Evolutionary conservation across 2,113 vertebrate species (phyloP).

Genomic region (Tenebrosternarchus preto): DNA sequence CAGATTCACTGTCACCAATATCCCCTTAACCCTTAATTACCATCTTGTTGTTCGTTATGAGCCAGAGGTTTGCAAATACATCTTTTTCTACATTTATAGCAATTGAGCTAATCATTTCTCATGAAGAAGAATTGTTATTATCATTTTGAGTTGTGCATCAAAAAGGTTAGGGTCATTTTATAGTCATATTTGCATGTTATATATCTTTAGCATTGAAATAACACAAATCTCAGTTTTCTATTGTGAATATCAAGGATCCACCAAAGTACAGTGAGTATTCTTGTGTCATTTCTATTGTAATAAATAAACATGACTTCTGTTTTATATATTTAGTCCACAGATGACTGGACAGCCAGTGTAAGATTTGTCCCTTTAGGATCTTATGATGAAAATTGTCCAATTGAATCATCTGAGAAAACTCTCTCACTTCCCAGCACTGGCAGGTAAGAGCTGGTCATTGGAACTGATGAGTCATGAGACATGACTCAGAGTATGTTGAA

Average conservation of each 20-base stretch:
- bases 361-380: conserved; percentile 57
- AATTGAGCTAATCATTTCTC: not conserved
- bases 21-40: conserved; percentile 80
- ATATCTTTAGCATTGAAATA: too few species aligned
- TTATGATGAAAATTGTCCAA: conserved; percentile 63
- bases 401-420: conserved; percentile 51
- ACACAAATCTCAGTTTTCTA: not conserved
- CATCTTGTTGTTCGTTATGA: conserved; percentile 79
- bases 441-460: conserved; percentile 70
- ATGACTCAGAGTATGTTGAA: not conserved
- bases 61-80: conserved; percentile 73
- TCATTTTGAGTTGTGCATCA: not conserved
- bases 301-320: not conserved
- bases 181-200: not conserved
- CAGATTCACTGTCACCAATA: conserved; percentile 77
- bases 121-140: not conserved
- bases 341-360: conserved; percentile 80
- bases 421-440: conserved; percentile 70
- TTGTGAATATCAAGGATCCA: not conserved
- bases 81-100: too few species aligned
- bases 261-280: not conserved
- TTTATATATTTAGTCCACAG: conserved; percentile 68
- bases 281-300: conserved; percentile 8
- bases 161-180: not conserved
- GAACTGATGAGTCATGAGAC: not conserved